Evolutionary conservation across 2,888 invertebrate species (phyloP).

Genomic region (Agriopis leucophaearia): DNA sequence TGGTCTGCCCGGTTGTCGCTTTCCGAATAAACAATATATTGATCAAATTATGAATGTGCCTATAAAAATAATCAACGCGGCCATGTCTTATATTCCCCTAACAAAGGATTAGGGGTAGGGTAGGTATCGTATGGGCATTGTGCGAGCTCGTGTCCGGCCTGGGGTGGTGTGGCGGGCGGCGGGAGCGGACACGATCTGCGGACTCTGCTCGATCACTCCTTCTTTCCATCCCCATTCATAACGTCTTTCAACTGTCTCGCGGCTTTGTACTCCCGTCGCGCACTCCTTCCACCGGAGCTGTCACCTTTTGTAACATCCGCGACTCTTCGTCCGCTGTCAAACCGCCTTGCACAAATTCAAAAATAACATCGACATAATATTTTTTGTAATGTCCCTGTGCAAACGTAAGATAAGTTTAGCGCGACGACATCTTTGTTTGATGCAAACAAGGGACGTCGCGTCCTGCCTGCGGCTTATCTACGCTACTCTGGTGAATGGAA

Average conservation of each 20-base stretch:
- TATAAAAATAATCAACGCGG: constrained; percentile 27
- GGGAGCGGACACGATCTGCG: constrained; percentile 49
- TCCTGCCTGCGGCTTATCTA: constrained; percentile 79
- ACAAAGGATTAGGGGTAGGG: constrained; percentile 66
- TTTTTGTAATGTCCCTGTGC: constrained; percentile 77
- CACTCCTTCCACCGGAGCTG: constrained; percentile 74
- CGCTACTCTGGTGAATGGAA: constrained; percentile 62
- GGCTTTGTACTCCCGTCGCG: constrained; percentile 68
- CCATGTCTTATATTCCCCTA: constrained; percentile 49
- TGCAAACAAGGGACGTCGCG: constrained; percentile 79
- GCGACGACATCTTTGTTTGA: constrained; percentile 78
- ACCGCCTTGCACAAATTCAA: constrained; percentile 86
- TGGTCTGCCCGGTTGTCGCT: too few relatives aligned
- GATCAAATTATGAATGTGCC: constrained; percentile 15
- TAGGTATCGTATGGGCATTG: constrained; percentile 53
- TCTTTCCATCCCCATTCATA: constrained; percentile 79
- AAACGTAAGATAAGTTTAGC: constrained; percentile 82
- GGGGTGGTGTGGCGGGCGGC: constrained; percentile 37
- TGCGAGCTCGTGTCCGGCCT: constrained; percentile 50
- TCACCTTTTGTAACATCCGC: constrained; percentile 78
- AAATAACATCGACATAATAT: constrained; percentile 81
- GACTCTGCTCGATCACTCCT: constrained; percentile 83
- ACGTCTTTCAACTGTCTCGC: constrained; percentile 79
- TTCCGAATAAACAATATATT: constrained; percentile 1
- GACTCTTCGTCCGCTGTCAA: constrained; percentile 80